Evolutionary conservation across 2,113 vertebrate species (phyloP).

Genomic region (Apus apus): DNA sequence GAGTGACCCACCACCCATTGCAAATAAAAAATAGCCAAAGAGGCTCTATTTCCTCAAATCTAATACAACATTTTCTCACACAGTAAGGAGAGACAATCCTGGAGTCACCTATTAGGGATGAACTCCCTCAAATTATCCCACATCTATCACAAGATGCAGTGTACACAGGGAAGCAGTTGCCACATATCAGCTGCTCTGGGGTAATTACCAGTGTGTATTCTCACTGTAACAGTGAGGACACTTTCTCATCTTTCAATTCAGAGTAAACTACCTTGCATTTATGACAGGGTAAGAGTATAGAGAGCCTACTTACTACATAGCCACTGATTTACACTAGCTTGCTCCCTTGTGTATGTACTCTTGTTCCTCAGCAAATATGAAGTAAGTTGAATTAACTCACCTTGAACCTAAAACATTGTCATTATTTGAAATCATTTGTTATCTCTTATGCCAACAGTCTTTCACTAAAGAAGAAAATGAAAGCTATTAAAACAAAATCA

Average conservation of each 20-base stretch:
- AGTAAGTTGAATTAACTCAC: neutral
- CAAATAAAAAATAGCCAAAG: conserved; percentile 1
- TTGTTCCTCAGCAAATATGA: neutral
- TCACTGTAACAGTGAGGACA: neutral
- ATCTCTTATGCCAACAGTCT: neutral
- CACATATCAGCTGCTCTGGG: conserved; percentile 23
- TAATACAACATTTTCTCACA: conserved; percentile 11
- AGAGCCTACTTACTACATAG: neutral
- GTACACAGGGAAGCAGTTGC: conserved; percentile 52
- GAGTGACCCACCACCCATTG: neutral
- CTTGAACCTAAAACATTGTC: conserved; percentile 5
- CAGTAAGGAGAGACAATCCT: neutral
- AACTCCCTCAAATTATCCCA: conserved; percentile 27
- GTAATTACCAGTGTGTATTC: conserved; percentile 25
- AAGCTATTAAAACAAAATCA: neutral
- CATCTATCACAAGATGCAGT: neutral
- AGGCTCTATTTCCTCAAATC: neutral
- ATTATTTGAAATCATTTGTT: conserved; percentile 15
- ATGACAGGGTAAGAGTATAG: neutral
- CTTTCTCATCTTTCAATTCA: conserved; percentile 45
- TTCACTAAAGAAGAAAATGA: neutral
- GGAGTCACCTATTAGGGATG: conserved; percentile 16
- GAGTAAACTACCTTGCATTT: conserved; percentile 28
- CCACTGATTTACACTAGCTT: conserved; percentile 16
- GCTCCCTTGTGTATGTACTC: neutral